Evolutionary conservation across 2,113 vertebrate species (phyloP), one percentile per base, ranked within the genome.

Genomic region (Bettongia penicillata): DNA sequence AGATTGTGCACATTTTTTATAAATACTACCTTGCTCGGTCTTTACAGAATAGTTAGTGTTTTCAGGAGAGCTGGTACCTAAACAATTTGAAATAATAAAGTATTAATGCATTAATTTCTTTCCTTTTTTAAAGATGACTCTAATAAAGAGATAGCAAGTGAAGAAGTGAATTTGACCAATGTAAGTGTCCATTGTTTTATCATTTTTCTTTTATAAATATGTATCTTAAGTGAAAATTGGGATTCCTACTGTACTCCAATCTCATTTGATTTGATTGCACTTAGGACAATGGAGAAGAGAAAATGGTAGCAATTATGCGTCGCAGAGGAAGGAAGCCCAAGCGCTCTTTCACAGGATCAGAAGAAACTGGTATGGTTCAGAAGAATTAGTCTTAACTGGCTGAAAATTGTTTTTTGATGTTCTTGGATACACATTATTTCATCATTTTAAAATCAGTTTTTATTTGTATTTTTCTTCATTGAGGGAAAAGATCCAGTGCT

Each of bases 281-380:
- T 89, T 51, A 99, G 99, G 98, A 98, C 14, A 97, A 98, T 16
- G 93, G 97, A 90, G 97, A 98, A 61, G 98, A 98, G n/a, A 98
- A 97, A 68, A 22, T 91, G 84, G 96, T 96, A 52, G 95, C 96
- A 0, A 92, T 96, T 48, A 89, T 97, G 61, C 98, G 98, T 50
- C 98, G 98, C 91, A 98, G 99, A 95, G 99, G 98, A 96, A 98
- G 99, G 77, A 99, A 99, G 91, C 98, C 98, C 55, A 98, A 95
- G 91, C 98, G 98, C 0, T 97, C 98, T 0, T 89, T 96, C 91
- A 55, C 37, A 51, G 96, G 98, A 0, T 97, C 97, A 25, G 99
- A 99, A 8, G 99, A 99, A 52, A 97, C 98, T 28, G 99, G 99
- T 99, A 98, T 92, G 97, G 93, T 51, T 93, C 51, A 3, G 53